phyloP scores from a whole-genome alignment of 2,113 vertebrate genomes.

The Neogobius melanostomus region DNA sequence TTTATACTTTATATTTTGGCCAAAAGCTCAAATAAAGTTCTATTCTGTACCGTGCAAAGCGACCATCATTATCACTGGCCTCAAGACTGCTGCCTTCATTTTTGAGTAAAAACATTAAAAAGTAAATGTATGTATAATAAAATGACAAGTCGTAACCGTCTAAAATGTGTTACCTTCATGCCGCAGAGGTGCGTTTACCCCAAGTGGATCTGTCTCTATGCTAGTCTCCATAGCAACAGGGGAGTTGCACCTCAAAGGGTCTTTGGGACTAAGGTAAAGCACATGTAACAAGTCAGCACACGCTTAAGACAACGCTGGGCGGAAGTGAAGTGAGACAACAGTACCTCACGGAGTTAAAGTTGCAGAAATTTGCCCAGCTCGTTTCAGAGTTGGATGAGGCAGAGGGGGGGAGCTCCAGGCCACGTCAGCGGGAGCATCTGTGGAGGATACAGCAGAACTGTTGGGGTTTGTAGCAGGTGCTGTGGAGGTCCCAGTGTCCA shows the following conservation, averaged over 20 bases:
- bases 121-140: neutral
- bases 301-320: too few species aligned
- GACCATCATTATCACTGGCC: neutral
- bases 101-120: neutral
- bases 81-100: neutral
- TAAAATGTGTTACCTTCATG: conserved; percentile 76
- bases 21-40: too few species aligned
- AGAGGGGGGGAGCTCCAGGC: conserved; percentile 86
- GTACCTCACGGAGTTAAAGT: conserved; percentile 87
- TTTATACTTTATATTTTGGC: too few species aligned
- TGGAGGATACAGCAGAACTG: conserved; percentile 51
- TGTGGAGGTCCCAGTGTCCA: conserved; percentile 88
- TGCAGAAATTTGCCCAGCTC: conserved; percentile 93
- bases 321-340: neutral
- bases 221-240: conserved; percentile 98
- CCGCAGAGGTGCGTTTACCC: conserved; percentile 78
- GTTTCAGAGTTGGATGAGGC: conserved; percentile 79
- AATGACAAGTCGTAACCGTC: neutral
- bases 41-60: too few species aligned
- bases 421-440: conserved; percentile 46
- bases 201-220: conserved; percentile 87
- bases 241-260: conserved; percentile 90
- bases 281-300: neutral
- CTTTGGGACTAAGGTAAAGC: conserved; percentile 83
- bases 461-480: conserved; percentile 73